Conservation (phyloP, 2,113 vertebrate genomes). For the Aegithalos caudatus region DNA sequence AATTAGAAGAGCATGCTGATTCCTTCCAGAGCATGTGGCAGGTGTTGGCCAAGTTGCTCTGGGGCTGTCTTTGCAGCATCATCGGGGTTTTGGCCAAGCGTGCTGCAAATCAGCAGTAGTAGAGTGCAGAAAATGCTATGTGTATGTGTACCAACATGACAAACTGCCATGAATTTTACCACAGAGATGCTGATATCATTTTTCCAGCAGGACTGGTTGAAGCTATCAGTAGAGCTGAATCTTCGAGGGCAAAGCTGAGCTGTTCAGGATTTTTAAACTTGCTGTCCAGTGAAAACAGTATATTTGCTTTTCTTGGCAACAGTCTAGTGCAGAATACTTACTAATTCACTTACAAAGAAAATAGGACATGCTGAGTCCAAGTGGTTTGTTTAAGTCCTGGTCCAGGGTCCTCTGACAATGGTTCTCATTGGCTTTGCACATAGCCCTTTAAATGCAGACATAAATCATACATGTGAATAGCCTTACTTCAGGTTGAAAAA, state of each 20-base stretch:
- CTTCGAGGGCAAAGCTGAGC: neutral
- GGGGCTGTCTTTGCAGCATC: neutral
- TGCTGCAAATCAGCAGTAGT: neutral
- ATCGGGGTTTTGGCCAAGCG: neutral
- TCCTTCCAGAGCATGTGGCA: neutral
- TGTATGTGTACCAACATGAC: neutral
- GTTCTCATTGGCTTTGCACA: neutral
- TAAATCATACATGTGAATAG: neutral
- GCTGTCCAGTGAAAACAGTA: neutral
- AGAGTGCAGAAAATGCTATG: neutral
- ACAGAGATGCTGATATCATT: neutral
- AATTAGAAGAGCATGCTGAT: neutral
- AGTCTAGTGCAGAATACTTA: neutral
- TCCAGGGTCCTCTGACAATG: neutral
- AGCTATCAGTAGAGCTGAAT: neutral
- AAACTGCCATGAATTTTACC: neutral
- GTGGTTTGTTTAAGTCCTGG: neutral
- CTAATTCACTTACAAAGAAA: slow-evolving; percentile 38
- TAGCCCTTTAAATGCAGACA: neutral
- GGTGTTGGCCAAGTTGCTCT: neutral
- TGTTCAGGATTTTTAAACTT: neutral
- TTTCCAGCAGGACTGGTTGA: neutral
- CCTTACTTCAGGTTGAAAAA: neutral
- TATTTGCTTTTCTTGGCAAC: slow-evolving; percentile 27
- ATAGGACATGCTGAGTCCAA: neutral